Evolutionary conservation across 2,113 vertebrate species (phyloP).

Genomic region (Phoxinus phoxinus): DNA sequence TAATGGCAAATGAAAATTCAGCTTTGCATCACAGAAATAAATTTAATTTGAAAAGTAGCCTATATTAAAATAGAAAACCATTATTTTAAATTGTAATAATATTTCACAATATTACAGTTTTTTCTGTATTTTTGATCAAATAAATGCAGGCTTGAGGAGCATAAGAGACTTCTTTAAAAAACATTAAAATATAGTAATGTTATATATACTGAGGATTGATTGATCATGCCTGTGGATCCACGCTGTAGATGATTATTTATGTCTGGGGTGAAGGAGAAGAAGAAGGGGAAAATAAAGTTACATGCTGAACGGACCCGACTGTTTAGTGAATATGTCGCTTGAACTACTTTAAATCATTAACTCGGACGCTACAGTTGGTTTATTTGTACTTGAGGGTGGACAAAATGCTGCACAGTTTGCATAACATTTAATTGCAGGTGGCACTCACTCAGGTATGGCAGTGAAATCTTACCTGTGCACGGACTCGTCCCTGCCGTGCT

Average conservation of each 20-base stretch:
- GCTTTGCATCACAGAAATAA: no score
- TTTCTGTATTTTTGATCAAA: no score
- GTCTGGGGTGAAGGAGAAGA: neutral
- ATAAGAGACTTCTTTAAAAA: no score
- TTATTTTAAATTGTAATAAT: no score
- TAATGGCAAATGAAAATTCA: no score
- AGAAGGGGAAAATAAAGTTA: neutral
- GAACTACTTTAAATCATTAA: neutral
- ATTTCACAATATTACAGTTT: no score
- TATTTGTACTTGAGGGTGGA: neutral
- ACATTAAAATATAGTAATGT: no score
- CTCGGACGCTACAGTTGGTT: neutral
- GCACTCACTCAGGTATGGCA: neutral
- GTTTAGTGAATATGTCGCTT: neutral
- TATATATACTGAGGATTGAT: neutral
- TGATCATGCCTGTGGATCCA: neutral
- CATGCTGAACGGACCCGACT: neutral
- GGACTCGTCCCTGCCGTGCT: slow-evolving; percentile 89
- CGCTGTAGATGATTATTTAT: neutral
- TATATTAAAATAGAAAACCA: no score
- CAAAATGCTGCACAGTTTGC: neutral
- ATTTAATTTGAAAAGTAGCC: no score
- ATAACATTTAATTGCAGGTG: neutral
- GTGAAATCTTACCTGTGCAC: slow-evolving; percentile 77
- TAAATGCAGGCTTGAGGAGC: no score